Evolutionary conservation across 2,888 invertebrate genomes (phyloP), one percentile per base, ranked within the genome.

Genomic region (Drosophila lutescens): DNA sequence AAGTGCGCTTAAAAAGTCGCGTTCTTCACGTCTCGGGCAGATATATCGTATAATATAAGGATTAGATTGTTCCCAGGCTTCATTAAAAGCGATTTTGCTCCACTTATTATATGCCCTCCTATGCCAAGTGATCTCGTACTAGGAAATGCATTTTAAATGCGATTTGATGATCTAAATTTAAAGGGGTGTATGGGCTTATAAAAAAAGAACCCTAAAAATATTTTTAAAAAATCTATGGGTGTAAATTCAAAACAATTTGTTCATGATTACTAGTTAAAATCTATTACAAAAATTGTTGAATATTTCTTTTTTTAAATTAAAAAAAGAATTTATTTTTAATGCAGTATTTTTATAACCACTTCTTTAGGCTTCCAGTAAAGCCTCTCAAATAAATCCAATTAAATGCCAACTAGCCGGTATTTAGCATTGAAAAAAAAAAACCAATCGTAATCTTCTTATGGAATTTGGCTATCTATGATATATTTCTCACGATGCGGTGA

Each of bases 1-100:
- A 71, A 81, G 78, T 79, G 77, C 68, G 76, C 84, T 83, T 73
- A 40, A 63, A 53, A 73, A 80, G 80, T 57, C 72, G 38, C 50
- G 13, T 34, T 36, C 53, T 17, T 36, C 51, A n/a, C 62, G 8
- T 32, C 50, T n/a, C 32, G 12, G 0, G 10, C 15, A 40, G 46
- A 44, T 47, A 20, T 46, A 26, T 26, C 5, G 2, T 23, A 40
- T 36, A 36, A 43, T 36, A n/a, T 36, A 41, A 17, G 40, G 41
- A 41, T 47, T 50, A 59, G 43, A 41, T 49, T 61, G 61, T 71
- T 71, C 70, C 70, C 71, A 71, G 70, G 62, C 49, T 50, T 69
- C 59, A 69, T 69, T 69, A 47, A 58, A 23, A 36, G 49, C 66
- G 15, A 36, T 44, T 46, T 34, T 36, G 61, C 20, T 30, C 38